Conservation (phyloP, 2,888 invertebrate genomes). For the Nipponacmea schrenckii region DNA sequence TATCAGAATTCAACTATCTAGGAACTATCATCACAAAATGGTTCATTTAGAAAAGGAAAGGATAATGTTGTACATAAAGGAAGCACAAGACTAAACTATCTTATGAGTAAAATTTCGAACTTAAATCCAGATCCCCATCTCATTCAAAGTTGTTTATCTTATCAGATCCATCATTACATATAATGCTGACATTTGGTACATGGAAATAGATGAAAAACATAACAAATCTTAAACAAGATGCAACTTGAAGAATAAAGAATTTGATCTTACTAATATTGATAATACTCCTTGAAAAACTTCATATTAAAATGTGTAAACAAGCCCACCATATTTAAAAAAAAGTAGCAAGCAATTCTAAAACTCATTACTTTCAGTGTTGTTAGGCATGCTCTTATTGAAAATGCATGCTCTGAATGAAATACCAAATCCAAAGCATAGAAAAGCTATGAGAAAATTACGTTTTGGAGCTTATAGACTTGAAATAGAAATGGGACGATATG, state of each 20-base stretch:
- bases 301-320: neutral
- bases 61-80: neutral
- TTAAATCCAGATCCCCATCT: neutral
- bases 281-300: neutral
- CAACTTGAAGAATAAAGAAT: neutral
- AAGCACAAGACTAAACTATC: neutral
- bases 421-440: too few relatives aligned
- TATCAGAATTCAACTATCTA: neutral
- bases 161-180: neutral
- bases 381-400: too few relatives aligned
- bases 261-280: neutral
- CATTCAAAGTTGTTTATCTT: neutral
- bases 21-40: neutral
- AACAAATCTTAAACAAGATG: neutral
- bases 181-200: neutral
- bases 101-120: neutral
- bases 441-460: too few relatives aligned
- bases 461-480: too few relatives aligned
- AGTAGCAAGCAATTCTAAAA: too few relatives aligned
- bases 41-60: neutral
- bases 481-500: too few relatives aligned
- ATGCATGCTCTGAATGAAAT: too few relatives aligned
- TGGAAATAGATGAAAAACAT: conserved; percentile 1
- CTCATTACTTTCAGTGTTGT: too few relatives aligned
- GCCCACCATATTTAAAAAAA: neutral